Conservation (phyloP, 1,140 invertebrate species). For the Eubasilissa regina region DNA sequence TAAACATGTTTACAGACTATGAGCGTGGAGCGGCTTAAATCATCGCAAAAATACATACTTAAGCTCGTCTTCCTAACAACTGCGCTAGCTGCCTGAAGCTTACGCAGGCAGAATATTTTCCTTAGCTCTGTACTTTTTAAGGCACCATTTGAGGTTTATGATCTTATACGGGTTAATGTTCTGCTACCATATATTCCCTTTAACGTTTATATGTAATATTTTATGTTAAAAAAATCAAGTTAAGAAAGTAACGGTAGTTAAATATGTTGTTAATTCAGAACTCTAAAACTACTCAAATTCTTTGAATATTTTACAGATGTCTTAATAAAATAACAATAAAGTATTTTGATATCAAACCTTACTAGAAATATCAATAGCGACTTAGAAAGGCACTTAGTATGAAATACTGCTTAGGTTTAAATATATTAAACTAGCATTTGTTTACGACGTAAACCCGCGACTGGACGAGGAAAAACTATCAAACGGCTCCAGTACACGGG, state of each 20-base stretch:
- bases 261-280: no score
- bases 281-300: no score
- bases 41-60: conserved; percentile 12
- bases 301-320: no score
- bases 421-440: conserved; percentile 1
- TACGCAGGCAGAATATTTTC: conserved; percentile 8
- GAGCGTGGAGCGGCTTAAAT: not conserved
- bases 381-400: no score
- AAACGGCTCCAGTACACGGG: not conserved
- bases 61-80: conserved; percentile 6
- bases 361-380: no score
- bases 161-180: not conserved
- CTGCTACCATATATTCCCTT: no score
- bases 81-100: conserved; percentile 1
- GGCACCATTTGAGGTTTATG: conserved; percentile 15
- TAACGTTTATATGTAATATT: no score
- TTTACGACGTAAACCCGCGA: conserved; percentile 33
- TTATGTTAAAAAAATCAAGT: no score
- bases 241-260: no score
- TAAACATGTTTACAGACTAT: conserved; percentile 35
- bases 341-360: no score
- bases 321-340: no score
- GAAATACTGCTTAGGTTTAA: no score
- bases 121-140: conserved; percentile 13
- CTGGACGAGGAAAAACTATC: conserved; percentile 3